phyloP scores from a whole-genome alignment of 2,113 vertebrate species.

The Stigmatopora argus region DNA sequence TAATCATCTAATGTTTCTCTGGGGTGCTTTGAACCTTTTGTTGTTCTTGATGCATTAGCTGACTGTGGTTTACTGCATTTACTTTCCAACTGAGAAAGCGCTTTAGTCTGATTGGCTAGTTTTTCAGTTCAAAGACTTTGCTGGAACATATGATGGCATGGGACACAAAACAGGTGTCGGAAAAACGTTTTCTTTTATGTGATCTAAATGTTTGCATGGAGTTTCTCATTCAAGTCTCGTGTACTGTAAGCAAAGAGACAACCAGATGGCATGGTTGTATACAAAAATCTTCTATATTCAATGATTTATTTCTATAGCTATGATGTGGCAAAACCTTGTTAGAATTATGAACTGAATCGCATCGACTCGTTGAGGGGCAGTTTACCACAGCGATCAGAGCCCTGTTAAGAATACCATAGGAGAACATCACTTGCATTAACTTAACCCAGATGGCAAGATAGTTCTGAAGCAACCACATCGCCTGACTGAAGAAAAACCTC shows the following conservation, averaged over 20 bases:
- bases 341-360: constrained; percentile 25
- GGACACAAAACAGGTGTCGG: background rate
- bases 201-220: constrained; percentile 20
- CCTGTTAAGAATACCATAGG: constrained; percentile 46
- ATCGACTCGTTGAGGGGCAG: constrained; percentile 42
- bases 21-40: background rate
- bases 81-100: background rate
- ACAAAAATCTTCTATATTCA: constrained; percentile 5
- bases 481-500: constrained; percentile 29
- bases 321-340: constrained; percentile 44
- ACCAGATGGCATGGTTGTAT: constrained; percentile 25
- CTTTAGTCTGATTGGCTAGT: background rate
- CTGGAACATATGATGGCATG: background rate
- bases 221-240: background rate
- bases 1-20: background rate
- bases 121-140: constrained; percentile 14
- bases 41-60: background rate
- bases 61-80: background rate
- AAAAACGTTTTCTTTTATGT: background rate
- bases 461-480: constrained; percentile 32
- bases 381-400: constrained; percentile 45
- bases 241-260: constrained; percentile 24
- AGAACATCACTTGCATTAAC: constrained; percentile 47
- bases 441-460: constrained; percentile 47
- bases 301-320: constrained; percentile 39